phyloP scores from a whole-genome alignment of 1,140 invertebrate genomes.

The Stenopsyche tienmushanensis region DNA sequence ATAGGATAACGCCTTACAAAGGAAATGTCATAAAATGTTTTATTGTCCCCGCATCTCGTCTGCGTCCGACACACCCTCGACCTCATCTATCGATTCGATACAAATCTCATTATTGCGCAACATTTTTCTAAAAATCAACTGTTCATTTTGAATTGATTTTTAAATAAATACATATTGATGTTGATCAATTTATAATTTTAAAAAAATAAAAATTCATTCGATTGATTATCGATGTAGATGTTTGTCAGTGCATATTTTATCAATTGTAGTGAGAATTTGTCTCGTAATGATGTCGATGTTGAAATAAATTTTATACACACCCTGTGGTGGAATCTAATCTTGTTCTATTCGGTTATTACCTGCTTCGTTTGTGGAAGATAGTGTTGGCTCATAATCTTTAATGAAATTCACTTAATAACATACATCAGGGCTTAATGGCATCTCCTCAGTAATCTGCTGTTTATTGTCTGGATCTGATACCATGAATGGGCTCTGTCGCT shows the following conservation, averaged over 20 bases:
- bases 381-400: slow-evolving; percentile 35
- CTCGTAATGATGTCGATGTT: too few species aligned
- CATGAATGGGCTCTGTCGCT: too few species aligned
- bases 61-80: too few species aligned
- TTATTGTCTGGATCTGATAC: too few species aligned
- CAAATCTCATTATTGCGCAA: neutral
- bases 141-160: too few species aligned
- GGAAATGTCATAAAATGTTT: slow-evolving; percentile 38
- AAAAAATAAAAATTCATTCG: too few species aligned
- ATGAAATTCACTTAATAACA: slow-evolving; percentile 37
- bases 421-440: slow-evolving; percentile 21
- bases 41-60: slow-evolving; percentile 5
- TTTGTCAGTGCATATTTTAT: too few species aligned
- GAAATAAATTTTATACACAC: too few species aligned
- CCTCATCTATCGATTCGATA: neutral
- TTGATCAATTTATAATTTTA: too few species aligned
- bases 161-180: too few species aligned
- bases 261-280: too few species aligned
- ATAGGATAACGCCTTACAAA: slow-evolving; percentile 33
- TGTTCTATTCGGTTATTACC: slow-evolving; percentile 28
- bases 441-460: neutral
- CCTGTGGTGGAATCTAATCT: slow-evolving; percentile 26
- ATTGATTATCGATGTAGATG: too few species aligned
- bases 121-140: slow-evolving; percentile 11
- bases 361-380: slow-evolving; percentile 24